Evolutionary conservation across 2,113 vertebrate species (phyloP), one percentile per base, ranked within the genome.

Genomic region (Lepus americanus): DNA sequence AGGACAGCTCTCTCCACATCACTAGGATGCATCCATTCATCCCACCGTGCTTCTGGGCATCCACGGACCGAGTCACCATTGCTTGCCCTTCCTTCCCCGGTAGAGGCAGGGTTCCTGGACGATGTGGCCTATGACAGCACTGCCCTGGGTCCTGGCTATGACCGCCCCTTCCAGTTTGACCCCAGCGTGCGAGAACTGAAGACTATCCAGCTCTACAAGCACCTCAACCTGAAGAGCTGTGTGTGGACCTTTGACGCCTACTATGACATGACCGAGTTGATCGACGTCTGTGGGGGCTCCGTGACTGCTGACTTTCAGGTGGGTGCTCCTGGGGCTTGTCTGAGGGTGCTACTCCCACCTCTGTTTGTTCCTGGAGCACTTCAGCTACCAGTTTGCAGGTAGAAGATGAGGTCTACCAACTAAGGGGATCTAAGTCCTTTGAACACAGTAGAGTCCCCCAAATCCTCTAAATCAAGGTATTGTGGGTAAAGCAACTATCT

Each of bases 241-340:
- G 99, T 99, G 96, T 99, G 99, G 99, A 99, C 99, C 3, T 99
- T 99, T 0, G 99, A 99, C 5, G 99, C 99, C 0, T 99, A 98
- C 77, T 99, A 99, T 0, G 99, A 99, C 98, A 99, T 99, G 99
- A 99, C 99, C 0, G 99, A 99, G 85, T 94, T 99, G 11, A 99
- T 99, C 0, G 99, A 99, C 0, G 99, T 99, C 96, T 99, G 99
- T 0, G 99, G 99, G 0, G 99, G 99, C 36, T 99, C 99, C 0
- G 99, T 99, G 93, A 99, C 99, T 0, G 99, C 99, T 0, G 99
- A 99, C 95, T 99, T 99, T 97, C 99, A 99, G 99, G 99, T 99
- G 95, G 89, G 96, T 87, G 17, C 61, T 27, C 87, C n/a, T 0
- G 2, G 22, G 27, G 14, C 64, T 89, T 44, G 0, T 77, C 49